phyloP scores from a whole-genome alignment of 1,140 invertebrate genomes.

The Tyrophagus putrescentiae region DNA sequence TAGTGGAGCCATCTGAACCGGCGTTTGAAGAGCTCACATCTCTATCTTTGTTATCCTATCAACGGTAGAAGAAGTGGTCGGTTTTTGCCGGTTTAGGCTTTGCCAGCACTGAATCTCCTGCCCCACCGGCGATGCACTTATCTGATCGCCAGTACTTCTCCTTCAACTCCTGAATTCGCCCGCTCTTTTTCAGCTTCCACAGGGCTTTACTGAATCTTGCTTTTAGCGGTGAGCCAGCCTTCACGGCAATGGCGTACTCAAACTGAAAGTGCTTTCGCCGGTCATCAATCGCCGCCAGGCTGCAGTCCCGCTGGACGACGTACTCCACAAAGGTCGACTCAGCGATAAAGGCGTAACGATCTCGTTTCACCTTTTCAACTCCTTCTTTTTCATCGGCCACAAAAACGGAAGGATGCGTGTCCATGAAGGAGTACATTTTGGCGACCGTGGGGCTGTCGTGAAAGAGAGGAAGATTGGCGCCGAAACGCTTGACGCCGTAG shows the following conservation, averaged over 20 bases:
- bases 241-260: slow-evolving; percentile 36
- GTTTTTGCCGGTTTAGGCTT: too few species aligned
- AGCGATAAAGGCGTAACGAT: slow-evolving; percentile 61
- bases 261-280: slow-evolving; percentile 44
- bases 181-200: slow-evolving; percentile 36
- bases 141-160: slow-evolving; percentile 37
- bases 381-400: slow-evolving; percentile 65
- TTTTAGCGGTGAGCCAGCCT: slow-evolving; percentile 29
- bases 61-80: not conserved
- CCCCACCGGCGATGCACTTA: slow-evolving; percentile 23
- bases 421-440: slow-evolving; percentile 62
- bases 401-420: slow-evolving; percentile 69
- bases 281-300: slow-evolving; percentile 57
- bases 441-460: slow-evolving; percentile 32
- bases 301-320: slow-evolving; percentile 54
- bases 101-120: slow-evolving; percentile 30
- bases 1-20: too few species aligned
- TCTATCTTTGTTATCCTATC: not conserved
- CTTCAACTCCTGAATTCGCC: slow-evolving; percentile 33
- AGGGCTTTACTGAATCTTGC: slow-evolving; percentile 37
- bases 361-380: slow-evolving; percentile 57
- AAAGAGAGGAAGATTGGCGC: slow-evolving; percentile 41
- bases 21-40: not conserved
- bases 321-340: slow-evolving; percentile 67
- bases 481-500: slow-evolving; percentile 13